phyloP scores from a whole-genome alignment of 2,113 vertebrate genomes.

The Pyrgilauda ruficollis region DNA sequence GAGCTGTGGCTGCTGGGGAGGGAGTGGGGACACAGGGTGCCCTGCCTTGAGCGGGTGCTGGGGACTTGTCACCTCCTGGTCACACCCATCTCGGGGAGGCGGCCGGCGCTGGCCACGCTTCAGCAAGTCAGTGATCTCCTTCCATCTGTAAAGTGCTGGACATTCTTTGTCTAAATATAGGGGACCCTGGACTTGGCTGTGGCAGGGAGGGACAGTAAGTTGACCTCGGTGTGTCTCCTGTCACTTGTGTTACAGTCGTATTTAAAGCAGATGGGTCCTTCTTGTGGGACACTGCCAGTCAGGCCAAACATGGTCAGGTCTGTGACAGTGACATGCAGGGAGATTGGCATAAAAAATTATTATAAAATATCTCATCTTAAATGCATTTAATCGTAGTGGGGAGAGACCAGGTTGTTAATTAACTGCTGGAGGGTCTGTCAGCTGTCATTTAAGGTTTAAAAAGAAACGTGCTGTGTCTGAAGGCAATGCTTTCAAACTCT shows the following conservation, averaged over 20 bases:
- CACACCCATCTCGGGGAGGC: not conserved
- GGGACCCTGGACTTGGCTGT: conserved; percentile 30
- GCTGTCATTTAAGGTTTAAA: not conserved
- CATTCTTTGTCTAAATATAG: conserved; percentile 74
- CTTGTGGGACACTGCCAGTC: not conserved
- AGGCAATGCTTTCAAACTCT: not conserved
- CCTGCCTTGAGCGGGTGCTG: fast-evolving
- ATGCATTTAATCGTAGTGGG: fast-evolving
- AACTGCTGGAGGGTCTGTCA: not conserved
- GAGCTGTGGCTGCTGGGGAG: not conserved
- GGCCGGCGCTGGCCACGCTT: not conserved
- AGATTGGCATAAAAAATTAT: not conserved
- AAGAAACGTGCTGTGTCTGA: not conserved
- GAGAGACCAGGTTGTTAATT: not conserved
- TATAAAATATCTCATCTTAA: not conserved
- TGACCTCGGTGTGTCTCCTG: conserved; percentile 51
- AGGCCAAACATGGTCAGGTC: conserved; percentile 40
- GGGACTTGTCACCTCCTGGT: not conserved
- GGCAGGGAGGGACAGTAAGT: conserved; percentile 3
- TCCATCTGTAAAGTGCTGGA: conserved; percentile 35
- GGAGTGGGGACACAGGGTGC: not conserved
- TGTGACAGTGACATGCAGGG: not conserved
- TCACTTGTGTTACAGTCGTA: conserved; percentile 51
- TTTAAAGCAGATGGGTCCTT: conserved; percentile 29
- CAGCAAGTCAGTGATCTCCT: conserved; percentile 21